phyloP scores from a whole-genome alignment of 2,888 invertebrate species.

The Agrochola macilenta region DNA sequence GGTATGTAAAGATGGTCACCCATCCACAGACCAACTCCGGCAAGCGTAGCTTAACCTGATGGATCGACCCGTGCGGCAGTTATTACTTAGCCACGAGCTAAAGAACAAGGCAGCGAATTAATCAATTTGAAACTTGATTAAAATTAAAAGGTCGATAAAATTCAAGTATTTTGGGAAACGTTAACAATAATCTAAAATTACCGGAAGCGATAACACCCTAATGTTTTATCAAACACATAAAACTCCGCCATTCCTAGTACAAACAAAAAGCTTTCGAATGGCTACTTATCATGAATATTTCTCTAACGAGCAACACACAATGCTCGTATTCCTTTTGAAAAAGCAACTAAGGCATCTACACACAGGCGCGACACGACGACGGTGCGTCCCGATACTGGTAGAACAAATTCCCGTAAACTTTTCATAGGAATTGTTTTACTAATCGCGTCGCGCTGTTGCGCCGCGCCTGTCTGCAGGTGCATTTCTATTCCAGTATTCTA shows the following conservation, averaged over 20 bases:
- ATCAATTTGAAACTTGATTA: background rate
- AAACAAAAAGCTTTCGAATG: conserved; percentile 37
- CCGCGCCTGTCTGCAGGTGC: background rate
- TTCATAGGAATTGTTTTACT: background rate
- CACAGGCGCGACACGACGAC: too few relatives aligned
- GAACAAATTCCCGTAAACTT: background rate
- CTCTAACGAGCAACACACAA: conserved; percentile 49
- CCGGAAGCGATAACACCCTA: conserved; percentile 4
- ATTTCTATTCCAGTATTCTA: conserved; percentile 33
- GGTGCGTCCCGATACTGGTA: background rate
- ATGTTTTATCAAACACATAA: background rate
- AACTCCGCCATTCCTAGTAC: background rate
- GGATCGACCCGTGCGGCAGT: too few relatives aligned
- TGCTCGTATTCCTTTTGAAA: conserved; percentile 40
- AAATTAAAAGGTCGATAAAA: background rate
- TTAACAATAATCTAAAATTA: background rate
- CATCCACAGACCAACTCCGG: too few relatives aligned
- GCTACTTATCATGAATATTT: conserved; percentile 51
- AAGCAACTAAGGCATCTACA: background rate
- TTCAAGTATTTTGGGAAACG: background rate
- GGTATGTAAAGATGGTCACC: too few relatives aligned
- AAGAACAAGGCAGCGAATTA: background rate
- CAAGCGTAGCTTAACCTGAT: too few relatives aligned
- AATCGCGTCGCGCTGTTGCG: background rate
- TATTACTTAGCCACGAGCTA: too few relatives aligned